Evolutionary conservation across 2,888 invertebrate genomes (phyloP).

Genomic region (Steromphala cineraria): DNA sequence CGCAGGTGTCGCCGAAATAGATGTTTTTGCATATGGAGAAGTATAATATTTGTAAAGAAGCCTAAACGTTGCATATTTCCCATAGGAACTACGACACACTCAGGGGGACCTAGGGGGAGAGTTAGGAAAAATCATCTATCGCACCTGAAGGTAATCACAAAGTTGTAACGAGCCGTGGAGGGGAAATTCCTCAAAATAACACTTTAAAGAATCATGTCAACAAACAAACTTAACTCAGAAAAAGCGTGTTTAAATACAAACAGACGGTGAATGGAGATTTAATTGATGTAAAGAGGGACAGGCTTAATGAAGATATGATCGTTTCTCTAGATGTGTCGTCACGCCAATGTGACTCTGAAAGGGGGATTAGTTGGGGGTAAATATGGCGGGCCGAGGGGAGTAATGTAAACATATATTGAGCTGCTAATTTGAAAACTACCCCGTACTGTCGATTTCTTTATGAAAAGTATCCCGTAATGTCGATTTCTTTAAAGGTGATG

Average conservation of each 20-base stretch:
- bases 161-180: background rate
- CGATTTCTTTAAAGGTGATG: too few species aligned
- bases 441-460: too few species aligned
- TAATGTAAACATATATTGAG: too few species aligned
- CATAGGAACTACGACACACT: background rate
- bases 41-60: constrained; percentile 7
- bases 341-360: background rate
- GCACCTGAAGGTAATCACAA: background rate
- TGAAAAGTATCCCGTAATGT: too few species aligned
- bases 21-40: constrained; percentile 13
- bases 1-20: background rate
- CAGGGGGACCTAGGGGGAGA: background rate
- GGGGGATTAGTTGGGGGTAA: background rate
- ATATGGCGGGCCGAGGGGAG: background rate
- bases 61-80: background rate
- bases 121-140: background rate
- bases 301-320: background rate
- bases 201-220: constrained; percentile 15
- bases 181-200: background rate
- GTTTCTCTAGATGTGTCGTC: background rate
- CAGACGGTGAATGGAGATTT: background rate
- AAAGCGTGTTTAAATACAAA: constrained; percentile 7
- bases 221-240: background rate
- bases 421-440: too few species aligned
- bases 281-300: background rate